A percentile compares a stretch with the other conserved stretches of the same genome.
phyloP scores from a whole-genome alignment of 2,113 vertebrate species.

The Chrysemys picta region DNA sequence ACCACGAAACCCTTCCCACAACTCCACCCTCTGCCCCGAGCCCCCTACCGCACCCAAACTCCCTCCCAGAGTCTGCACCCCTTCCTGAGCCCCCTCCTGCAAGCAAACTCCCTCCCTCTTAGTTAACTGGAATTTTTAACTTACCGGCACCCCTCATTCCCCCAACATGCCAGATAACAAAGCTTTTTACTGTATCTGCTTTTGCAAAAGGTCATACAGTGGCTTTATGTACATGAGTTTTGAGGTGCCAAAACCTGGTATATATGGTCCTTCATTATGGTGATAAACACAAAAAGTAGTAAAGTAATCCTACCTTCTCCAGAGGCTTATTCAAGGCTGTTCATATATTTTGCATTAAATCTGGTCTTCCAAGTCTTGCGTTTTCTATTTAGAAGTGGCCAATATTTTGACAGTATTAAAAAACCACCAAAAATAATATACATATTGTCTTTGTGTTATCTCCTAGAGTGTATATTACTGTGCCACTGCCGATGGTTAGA shows the following conservation, averaged over 20 bases:
- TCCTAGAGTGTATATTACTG: neutral
- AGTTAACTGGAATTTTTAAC: too few relatives aligned
- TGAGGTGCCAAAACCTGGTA: neutral
- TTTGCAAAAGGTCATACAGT: neutral
- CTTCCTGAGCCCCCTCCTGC: too few relatives aligned
- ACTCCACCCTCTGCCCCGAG: too few relatives aligned
- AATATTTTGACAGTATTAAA: neutral
- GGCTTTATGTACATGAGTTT: neutral
- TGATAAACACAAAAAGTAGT: neutral
- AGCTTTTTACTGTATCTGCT: neutral
- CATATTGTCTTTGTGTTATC: neutral
- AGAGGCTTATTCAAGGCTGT: neutral
- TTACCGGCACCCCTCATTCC: too few relatives aligned
- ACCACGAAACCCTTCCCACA: too few relatives aligned
- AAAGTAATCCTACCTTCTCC: neutral
- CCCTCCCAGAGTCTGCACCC: too few relatives aligned
- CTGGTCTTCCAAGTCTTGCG: neutral
- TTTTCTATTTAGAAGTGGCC: neutral
- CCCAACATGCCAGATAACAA: too few relatives aligned
- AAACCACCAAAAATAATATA: neutral
- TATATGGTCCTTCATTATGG: neutral
- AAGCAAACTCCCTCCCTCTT: too few relatives aligned
- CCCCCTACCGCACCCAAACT: too few relatives aligned
- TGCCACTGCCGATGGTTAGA: neutral
- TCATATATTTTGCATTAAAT: neutral